Evolutionary conservation across 2,113 vertebrate genomes (phyloP).

Genomic region (Ictalurus punctatus): DNA sequence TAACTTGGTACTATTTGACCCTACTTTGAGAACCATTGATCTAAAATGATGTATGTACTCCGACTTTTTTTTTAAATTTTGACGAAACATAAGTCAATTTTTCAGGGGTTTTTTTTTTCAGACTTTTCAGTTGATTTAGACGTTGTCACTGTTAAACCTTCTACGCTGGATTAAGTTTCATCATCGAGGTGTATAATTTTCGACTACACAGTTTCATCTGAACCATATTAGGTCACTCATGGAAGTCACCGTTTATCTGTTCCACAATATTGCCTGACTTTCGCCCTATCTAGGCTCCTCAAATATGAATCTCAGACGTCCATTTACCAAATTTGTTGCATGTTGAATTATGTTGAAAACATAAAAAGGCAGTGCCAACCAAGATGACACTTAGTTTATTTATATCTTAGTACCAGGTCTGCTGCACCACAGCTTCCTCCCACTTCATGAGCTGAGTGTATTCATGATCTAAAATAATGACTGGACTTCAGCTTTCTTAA

Average conservation of each 20-base stretch:
- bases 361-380: not conserved
- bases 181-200: not conserved
- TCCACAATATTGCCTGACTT: not conserved
- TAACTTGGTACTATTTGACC: not conserved
- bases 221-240: not conserved
- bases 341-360: not conserved
- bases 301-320: not conserved
- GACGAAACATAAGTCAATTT: not conserved
- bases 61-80: not conserved
- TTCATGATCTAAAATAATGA: not conserved
- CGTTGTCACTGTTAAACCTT: not conserved
- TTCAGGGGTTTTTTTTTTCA: no score
- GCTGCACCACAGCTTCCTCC: not conserved
- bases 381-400: not conserved
- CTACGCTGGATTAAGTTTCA: not conserved
- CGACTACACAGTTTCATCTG: not conserved
- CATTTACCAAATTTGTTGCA: not conserved
- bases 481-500: not conserved
- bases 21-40: not conserved
- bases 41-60: not conserved
- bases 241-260: not conserved
- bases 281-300: not conserved
- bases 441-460: not conserved
- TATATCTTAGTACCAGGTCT: not conserved
- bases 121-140: not conserved